Base-by-base conservation (phyloP, 2,888 invertebrate species). In the Liposcelis brunnea region DNA sequence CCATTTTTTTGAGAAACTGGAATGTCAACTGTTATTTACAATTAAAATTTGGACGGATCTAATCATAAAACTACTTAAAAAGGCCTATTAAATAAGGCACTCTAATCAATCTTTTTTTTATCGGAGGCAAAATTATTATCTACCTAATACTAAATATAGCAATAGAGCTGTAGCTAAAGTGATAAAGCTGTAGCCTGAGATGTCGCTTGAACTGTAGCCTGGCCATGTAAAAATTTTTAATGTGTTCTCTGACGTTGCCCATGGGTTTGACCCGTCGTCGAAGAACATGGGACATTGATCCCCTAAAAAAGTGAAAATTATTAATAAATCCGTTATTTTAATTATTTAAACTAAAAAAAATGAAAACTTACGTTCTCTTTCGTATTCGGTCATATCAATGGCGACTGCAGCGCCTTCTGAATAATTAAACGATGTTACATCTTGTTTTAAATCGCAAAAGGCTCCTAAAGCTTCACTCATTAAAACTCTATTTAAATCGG, bases 251-350 rank as follows among this genome's bases (percentile, higher is more conserved):
- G 75, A 73, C 45, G 71, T 67, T 2, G 70, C 56, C 85, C 85
- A 93, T 0, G 93, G 91, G 64, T 93, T 76, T 36, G 73, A 68
- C 7, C 95, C 95, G 59, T 94, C 93, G 58, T 95, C 93, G 59
- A 94, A 97, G 60, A 85, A 79, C 89, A 95, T 94, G 0, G 95
- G 95, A 61, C 95, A 97, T 58, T 89, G 86, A 67, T 97, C 95
- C 54, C 78, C 79, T 79, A 61, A 49, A 63, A 61, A 48, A 51
- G 43, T 43, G 45, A 44, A 45, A 43, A 37, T 43, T 45, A 35
- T 34, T 37, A 11, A 15, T 6, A 42, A 31, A 43, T 43, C 4
- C 21, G 46, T 47, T 37, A 10, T 18, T 38, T 18, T 10, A 10
- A n/a, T 10, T 3, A 37, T 14, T 14, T 14, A 44, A 2, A 19